A percentile compares a stretch with the other conserved stretches of the same genome.
These are phyloP conservation scores for Pelodiscus sinensis DNA, from an alignment of 2,113 vertebrate species.

Conservation along the genomic window DNA sequence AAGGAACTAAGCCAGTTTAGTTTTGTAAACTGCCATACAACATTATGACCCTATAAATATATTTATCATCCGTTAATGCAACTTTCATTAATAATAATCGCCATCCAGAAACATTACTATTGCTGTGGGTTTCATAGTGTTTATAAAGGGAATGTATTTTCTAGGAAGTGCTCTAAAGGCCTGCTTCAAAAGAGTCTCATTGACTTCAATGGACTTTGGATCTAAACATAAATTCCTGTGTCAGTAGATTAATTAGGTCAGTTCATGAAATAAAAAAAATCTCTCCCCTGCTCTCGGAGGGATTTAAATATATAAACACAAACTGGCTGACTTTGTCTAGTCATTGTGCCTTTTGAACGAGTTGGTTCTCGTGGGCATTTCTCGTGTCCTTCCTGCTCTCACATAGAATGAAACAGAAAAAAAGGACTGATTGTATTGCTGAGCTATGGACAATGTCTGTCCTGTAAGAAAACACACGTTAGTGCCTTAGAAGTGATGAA, in stretches of 20 bases:
- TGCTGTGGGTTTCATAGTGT: background rate
- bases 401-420: background rate
- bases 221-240: conserved; percentile 32
- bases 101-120: background rate
- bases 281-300: background rate
- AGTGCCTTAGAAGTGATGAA: background rate
- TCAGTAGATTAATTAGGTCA: background rate
- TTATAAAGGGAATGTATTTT: conserved; percentile 20
- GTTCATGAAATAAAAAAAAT: background rate
- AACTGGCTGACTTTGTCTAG: conserved; percentile 15
- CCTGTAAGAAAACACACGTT: conserved; percentile 1
- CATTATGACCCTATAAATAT: background rate
- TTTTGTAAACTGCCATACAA: background rate
- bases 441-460: background rate
- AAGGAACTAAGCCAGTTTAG: background rate
- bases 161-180: background rate
- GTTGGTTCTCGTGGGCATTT: background rate
- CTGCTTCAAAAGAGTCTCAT: background rate
- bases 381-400: conserved; percentile 36
- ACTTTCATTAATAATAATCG: conserved; percentile 25
- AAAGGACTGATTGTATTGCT: conserved; percentile 3
- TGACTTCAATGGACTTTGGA: conserved; percentile 27
- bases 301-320: conserved; percentile 21
- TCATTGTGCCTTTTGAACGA: conserved; percentile 24
- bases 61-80: conserved; percentile 29